A percentile compares a stretch with the other conserved stretches of the same genome.
phyloP scores from a whole-genome alignment of 2,113 vertebrate species.

The Pygoscelis antarcticus region DNA sequence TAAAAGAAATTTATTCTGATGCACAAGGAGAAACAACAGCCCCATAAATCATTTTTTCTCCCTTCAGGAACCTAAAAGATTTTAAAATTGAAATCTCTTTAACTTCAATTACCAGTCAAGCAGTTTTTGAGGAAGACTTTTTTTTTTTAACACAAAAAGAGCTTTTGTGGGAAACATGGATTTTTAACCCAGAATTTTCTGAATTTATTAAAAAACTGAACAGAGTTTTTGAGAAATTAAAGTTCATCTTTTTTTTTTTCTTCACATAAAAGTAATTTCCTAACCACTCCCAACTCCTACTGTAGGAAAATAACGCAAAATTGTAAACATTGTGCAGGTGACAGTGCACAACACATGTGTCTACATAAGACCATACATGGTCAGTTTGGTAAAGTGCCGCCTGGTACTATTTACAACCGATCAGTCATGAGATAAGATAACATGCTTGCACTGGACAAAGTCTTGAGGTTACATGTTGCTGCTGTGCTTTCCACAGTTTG shows the following conservation, averaged over 20 bases:
- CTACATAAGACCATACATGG: background rate
- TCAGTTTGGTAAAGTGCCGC: background rate
- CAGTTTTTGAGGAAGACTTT: background rate
- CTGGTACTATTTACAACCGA: conserved; percentile 14
- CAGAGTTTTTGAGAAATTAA: background rate
- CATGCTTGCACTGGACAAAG: conserved; percentile 24
- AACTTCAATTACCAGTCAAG: background rate
- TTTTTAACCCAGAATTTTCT: background rate
- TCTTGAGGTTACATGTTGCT: conserved; percentile 34
- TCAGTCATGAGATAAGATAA: conserved; percentile 49
- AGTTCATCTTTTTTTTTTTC: background rate
- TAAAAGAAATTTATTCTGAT: background rate
- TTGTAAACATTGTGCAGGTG: background rate
- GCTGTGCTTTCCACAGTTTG: conserved; percentile 24
- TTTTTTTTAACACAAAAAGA: background rate
- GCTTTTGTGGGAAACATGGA: background rate
- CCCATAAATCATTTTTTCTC: background rate
- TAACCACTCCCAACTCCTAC: background rate
- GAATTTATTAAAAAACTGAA: background rate
- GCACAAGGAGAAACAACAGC: background rate
- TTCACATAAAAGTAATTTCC: background rate
- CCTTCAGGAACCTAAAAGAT: background rate
- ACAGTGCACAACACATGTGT: background rate
- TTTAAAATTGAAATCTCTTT: background rate
- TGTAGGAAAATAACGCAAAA: background rate